Evolutionary conservation across 2,888 invertebrate species (phyloP).

Genomic region (Dasypogon diadema): DNA sequence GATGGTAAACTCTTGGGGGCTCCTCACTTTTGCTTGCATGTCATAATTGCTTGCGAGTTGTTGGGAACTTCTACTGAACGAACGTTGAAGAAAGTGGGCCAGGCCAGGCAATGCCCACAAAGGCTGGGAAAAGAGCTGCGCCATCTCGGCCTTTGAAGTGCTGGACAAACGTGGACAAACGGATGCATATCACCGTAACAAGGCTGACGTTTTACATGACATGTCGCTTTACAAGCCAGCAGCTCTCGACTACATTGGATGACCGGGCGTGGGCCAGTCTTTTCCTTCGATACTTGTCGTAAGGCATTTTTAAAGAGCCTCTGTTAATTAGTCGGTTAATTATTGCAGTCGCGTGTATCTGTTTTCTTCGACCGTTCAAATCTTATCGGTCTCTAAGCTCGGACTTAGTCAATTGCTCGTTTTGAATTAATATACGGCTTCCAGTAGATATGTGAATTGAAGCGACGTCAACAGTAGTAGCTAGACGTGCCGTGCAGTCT

Average conservation of each 20-base stretch:
- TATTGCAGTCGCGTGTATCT: not conserved
- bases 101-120: not conserved
- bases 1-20: not conserved
- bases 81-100: not conserved
- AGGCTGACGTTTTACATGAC: conserved; percentile 33
- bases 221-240: not conserved
- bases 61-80: no score
- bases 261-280: not conserved
- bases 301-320: not conserved
- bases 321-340: not conserved
- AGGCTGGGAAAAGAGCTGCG: not conserved
- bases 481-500: not conserved
- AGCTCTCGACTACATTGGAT: not conserved
- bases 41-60: conserved; percentile 4
- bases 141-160: not conserved
- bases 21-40: conserved; percentile 1
- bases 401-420: not conserved
- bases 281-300: not conserved
- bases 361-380: not conserved
- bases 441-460: not conserved
- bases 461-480: not conserved
- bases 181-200: not conserved
- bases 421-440: not conserved
- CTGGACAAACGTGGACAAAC: conserved; percentile 23
- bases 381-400: not conserved